Evolutionary conservation across 2,797 vertebrate genomes (phyloP).

Genomic region (Alca torda): DNA sequence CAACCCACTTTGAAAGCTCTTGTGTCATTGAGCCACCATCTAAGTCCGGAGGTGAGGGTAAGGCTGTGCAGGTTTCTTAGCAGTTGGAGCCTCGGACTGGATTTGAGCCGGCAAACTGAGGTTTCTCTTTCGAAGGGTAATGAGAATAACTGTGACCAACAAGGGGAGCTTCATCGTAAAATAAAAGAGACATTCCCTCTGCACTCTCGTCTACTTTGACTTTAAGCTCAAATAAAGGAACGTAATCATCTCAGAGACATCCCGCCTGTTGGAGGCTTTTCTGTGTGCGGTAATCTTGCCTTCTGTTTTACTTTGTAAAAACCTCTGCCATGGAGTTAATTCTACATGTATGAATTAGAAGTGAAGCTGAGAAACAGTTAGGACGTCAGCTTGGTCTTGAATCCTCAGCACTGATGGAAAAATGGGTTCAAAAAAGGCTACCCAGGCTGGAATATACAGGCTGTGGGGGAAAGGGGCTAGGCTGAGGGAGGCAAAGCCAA

Average conservation of each 20-base stretch:
- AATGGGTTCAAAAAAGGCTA: background rate
- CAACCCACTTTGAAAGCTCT: background rate
- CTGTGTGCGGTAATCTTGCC: background rate
- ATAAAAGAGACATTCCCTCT: background rate
- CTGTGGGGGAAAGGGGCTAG: background rate
- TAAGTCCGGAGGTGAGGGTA: background rate
- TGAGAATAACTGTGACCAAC: background rate
- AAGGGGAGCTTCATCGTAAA: background rate
- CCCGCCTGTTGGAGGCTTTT: background rate
- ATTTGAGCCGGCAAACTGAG: background rate
- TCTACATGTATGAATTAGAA: background rate
- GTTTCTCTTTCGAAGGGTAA: background rate
- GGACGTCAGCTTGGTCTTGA: background rate
- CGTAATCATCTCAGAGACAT: background rate
- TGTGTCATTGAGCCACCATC: background rate
- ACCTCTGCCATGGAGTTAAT: background rate
- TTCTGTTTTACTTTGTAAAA: background rate
- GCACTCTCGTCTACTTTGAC: background rate
- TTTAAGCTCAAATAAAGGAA: background rate
- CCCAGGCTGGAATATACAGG: background rate
- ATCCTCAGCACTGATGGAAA: background rate
- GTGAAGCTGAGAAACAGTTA: background rate
- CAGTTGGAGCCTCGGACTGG: background rate
- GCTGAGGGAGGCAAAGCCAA: background rate
- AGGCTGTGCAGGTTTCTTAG: background rate